phyloP scores from a whole-genome alignment of 2,888 invertebrate species.

The Tromatobia lineatoria region DNA sequence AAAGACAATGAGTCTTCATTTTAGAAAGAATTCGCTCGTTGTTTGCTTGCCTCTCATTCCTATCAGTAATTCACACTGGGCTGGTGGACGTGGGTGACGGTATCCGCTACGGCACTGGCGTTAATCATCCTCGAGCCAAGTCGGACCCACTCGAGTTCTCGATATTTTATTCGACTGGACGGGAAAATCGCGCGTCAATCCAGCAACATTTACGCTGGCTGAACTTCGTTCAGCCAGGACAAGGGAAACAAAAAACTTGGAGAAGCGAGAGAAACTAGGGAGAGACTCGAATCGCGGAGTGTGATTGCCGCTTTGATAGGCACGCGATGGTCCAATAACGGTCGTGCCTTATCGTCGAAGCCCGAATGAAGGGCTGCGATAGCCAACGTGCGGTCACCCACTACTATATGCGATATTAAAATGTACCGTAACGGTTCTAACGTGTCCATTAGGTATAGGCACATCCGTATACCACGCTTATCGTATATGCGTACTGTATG shows the following conservation, averaged over 20 bases:
- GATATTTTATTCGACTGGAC: slow-evolving; percentile 53
- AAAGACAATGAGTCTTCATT: not conserved
- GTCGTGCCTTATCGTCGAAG: slow-evolving; percentile 76
- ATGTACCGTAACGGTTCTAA: slow-evolving; percentile 61
- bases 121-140: slow-evolving; percentile 59
- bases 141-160: slow-evolving; percentile 20
- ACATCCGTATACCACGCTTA: slow-evolving; percentile 43
- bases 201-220: slow-evolving; percentile 55
- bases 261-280: slow-evolving; percentile 45
- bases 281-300: slow-evolving; percentile 48
- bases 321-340: slow-evolving; percentile 76
- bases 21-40: not conserved
- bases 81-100: slow-evolving; percentile 13
- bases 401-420: slow-evolving; percentile 55
- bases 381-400: slow-evolving; percentile 37
- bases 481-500: slow-evolving; percentile 33
- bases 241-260: slow-evolving; percentile 20
- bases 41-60: not conserved
- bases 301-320: slow-evolving; percentile 67
- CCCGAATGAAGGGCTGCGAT: slow-evolving; percentile 30
- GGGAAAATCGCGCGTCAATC: slow-evolving; percentile 63
- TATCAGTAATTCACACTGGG: slow-evolving; percentile 24
- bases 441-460: slow-evolving; percentile 43
- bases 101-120: slow-evolving; percentile 20
- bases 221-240: slow-evolving; percentile 5